These are phyloP conservation scores for Philhelius pedissequus DNA, from an alignment of 2,888 invertebrate genomes.

Conservation along the genomic window DNA sequence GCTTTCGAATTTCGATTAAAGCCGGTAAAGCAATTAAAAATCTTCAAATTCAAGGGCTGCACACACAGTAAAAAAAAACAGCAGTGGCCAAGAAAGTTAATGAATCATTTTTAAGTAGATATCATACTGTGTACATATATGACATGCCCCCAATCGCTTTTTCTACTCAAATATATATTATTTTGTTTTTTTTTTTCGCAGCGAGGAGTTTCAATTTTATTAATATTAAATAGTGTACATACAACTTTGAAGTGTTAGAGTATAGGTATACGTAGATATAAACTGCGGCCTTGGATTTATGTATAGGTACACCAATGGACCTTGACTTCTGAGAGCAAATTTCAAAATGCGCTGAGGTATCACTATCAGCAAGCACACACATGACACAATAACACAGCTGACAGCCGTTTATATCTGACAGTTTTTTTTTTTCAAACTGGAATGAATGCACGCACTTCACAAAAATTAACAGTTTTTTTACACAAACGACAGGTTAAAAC, in stretches of 20 bases:
- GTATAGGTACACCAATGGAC: slow-evolving; percentile 28
- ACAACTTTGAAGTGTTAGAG: too few relatives aligned
- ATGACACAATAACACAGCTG: slow-evolving; percentile 35
- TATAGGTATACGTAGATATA: too few relatives aligned
- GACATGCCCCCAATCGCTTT: not conserved
- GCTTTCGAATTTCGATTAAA: slow-evolving; percentile 2
- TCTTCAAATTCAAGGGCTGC: not conserved
- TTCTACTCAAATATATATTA: not conserved
- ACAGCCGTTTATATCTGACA: not conserved
- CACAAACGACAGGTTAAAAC: not conserved
- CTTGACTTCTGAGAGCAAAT: slow-evolving; percentile 39
- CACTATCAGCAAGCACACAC: slow-evolving; percentile 13
- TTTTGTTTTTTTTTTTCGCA: slow-evolving; percentile 7
- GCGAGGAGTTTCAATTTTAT: not conserved
- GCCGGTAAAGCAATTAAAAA: not conserved
- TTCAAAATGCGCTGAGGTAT: slow-evolving; percentile 1
- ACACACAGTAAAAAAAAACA: not conserved
- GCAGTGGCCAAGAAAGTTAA: not conserved
- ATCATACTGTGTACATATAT: not conserved
- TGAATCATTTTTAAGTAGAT: slow-evolving; percentile 3
- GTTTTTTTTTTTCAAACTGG: not conserved
- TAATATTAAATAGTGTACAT: too few relatives aligned
- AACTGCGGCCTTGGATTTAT: not conserved
- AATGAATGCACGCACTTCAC: not conserved
- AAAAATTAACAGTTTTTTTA: not conserved